These are phyloP conservation scores for Jacana jacana DNA, from an alignment of 2,113 vertebrate genomes.

Conservation along the genomic window DNA sequence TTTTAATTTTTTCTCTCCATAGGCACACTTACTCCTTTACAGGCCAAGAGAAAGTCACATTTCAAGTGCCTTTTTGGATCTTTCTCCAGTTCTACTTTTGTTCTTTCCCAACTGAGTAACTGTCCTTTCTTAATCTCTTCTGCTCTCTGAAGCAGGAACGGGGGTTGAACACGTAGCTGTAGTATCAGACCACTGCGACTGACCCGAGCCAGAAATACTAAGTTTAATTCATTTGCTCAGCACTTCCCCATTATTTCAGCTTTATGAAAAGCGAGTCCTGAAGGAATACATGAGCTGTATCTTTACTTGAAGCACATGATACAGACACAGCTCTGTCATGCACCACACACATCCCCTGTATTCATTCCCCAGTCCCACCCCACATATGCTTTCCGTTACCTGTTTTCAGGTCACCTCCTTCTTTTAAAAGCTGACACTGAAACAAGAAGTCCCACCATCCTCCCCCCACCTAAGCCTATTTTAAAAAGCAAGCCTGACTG, in stretches of 20 bases:
- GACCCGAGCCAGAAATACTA: neutral
- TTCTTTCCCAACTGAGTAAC: neutral
- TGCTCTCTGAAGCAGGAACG: neutral
- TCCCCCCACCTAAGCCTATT: neutral
- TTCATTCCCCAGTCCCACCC: neutral
- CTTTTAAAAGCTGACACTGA: neutral
- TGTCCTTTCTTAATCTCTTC: neutral
- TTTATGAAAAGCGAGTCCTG: neutral
- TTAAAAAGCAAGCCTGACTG: neutral
- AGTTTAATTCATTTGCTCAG: neutral
- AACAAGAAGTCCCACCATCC: neutral
- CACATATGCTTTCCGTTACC: neutral
- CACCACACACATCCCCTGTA: neutral
- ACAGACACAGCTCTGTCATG: neutral
- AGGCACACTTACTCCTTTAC: neutral
- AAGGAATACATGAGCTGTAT: neutral
- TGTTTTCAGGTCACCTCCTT: neutral
- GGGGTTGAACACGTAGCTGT: fast-evolving
- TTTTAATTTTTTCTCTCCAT: neutral
- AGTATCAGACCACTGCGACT: neutral
- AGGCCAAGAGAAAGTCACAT: neutral
- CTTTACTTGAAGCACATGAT: neutral
- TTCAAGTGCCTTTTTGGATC: neutral
- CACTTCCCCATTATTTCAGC: neutral
- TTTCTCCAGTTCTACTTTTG: neutral